Conservation (phyloP, 1,140 invertebrate species). For the Tachypleus tridentatus region DNA sequence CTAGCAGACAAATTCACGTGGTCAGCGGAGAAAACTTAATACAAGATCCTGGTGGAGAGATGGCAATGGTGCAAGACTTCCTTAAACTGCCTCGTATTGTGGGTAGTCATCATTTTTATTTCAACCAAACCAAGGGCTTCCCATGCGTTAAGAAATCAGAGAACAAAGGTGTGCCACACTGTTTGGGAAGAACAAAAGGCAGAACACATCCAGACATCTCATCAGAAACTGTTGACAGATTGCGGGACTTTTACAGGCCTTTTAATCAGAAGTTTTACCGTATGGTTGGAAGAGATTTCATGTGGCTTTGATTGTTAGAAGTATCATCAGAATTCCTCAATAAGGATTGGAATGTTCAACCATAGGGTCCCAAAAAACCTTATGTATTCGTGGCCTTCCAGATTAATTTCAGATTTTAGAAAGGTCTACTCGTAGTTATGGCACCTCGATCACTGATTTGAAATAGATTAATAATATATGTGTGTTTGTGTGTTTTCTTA, state of each 20-base stretch:
- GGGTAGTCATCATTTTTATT: conserved; percentile 34
- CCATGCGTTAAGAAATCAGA: conserved; percentile 36
- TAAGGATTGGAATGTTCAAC: too few species aligned
- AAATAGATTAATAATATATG: too few species aligned
- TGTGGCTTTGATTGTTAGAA: conserved; percentile 46
- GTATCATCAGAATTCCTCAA: too few species aligned
- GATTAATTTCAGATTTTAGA: too few species aligned
- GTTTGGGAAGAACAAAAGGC: conserved; percentile 42
- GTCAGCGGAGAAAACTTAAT: conserved; percentile 81
- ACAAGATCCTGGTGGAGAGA: conserved; percentile 69
- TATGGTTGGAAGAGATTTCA: conserved; percentile 73
- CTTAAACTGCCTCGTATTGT: conserved; percentile 33
- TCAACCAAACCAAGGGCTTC: conserved; percentile 39
- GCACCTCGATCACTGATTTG: too few species aligned
- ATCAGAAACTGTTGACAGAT: conserved; percentile 50
- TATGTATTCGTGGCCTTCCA: too few species aligned
- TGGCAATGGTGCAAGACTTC: conserved; percentile 48
- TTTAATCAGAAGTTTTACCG: conserved; percentile 86
- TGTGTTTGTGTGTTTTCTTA: too few species aligned
- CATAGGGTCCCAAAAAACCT: too few species aligned
- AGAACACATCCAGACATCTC: conserved; percentile 47
- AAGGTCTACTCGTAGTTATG: too few species aligned
- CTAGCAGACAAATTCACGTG: conserved; percentile 65
- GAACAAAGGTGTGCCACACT: conserved; percentile 30
- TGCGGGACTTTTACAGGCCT: conserved; percentile 77